A percentile compares a stretch with the other conserved stretches of the same genome.
These are phyloP conservation scores for Anodontia alba DNA, from an alignment of 2,888 invertebrate species.

Conservation along the genomic window DNA sequence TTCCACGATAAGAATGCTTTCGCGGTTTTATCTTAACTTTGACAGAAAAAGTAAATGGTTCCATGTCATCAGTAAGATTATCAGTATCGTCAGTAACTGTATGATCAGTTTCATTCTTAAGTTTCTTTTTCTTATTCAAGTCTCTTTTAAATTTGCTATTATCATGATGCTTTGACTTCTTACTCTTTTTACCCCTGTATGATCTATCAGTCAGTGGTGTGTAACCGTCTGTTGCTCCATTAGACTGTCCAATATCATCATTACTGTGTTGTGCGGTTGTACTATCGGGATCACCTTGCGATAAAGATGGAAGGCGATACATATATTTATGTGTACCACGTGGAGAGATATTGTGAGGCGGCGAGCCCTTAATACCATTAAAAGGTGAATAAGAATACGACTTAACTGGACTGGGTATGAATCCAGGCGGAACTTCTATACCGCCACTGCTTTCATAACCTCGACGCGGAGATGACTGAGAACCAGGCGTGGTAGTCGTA, in stretches of 20 bases:
- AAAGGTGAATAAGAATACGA: not conserved
- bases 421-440: conserved; percentile 2
- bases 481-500: conserved; percentile 14
- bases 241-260: not conserved
- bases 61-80: conserved; percentile 35
- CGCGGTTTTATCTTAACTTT: conserved; percentile 52
- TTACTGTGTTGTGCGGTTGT: not conserved
- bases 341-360: not conserved
- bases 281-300: not conserved
- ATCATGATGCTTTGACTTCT: not conserved
- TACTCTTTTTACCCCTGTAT: not conserved
- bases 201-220: not conserved
- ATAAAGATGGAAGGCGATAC: not conserved
- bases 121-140: not conserved
- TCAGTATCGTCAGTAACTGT: conserved; percentile 2
- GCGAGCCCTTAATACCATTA: not conserved
- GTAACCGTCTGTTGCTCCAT: not conserved
- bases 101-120: not conserved
- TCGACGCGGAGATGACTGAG: not conserved
- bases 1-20: conserved; percentile 6
- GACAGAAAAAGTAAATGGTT: conserved; percentile 59
- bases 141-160: conserved; percentile 4
- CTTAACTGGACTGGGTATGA: not conserved
- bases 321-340: conserved; percentile 2
- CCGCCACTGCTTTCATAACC: not conserved